phyloP scores from a whole-genome alignment of 1,140 invertebrate species.

The Bombus waltoni region DNA sequence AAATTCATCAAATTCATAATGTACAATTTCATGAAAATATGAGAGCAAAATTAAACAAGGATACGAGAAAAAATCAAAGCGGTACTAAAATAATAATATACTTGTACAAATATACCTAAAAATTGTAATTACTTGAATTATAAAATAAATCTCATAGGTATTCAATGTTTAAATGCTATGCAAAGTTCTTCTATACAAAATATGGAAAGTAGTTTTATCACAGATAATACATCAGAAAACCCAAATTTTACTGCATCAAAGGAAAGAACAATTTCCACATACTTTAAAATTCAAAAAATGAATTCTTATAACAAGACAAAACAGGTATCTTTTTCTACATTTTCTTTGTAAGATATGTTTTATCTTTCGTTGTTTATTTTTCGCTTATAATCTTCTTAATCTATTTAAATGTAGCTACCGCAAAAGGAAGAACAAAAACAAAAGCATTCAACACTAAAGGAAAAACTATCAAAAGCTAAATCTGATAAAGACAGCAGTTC shows the following conservation, averaged over 20 bases:
- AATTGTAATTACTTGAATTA: not conserved
- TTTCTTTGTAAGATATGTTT: not conserved
- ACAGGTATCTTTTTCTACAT: not conserved
- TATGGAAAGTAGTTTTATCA: not conserved
- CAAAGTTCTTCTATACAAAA: not conserved
- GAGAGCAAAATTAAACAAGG: not conserved
- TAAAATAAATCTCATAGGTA: not conserved
- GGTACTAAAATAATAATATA: not conserved
- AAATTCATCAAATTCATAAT: constrained; percentile 29
- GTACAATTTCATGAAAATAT: not conserved
- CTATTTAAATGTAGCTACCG: not conserved
- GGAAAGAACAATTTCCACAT: constrained; percentile 28
- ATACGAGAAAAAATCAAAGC: not conserved
- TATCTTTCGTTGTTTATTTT: not conserved
- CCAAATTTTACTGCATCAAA: not conserved
- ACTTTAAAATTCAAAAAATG: not conserved
- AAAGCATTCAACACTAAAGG: constrained; percentile 8
- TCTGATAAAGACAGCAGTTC: not conserved
- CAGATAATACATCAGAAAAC: not conserved
- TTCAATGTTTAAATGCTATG: not conserved
- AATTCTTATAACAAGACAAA: not conserved
- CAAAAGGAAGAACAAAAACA: not conserved
- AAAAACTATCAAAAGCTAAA: constrained; percentile 42
- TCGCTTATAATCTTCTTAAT: not conserved
- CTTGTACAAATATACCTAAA: not conserved